Evolutionary conservation across 1,140 invertebrate genomes (phyloP), one percentile per base, ranked within the genome.

Genomic region (Diachasma alloeum): DNA sequence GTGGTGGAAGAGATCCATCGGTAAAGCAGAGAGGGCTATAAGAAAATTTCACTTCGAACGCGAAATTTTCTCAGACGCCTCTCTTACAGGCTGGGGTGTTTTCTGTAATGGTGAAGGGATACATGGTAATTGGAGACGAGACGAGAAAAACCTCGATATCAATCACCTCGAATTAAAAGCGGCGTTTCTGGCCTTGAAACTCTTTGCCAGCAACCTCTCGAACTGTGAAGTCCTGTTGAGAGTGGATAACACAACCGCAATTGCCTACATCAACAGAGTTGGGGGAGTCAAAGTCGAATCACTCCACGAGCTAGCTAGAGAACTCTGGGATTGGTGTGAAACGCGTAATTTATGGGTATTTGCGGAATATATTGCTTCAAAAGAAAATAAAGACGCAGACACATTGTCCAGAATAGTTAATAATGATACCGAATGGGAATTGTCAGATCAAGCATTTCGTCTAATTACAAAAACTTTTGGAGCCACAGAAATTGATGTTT

Each of bases 51-150:
- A 59, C 11, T 71, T 56, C 26, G 17, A 59, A 19, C 46, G 31
- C 26, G 74, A 71, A 22, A 76, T 76, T 56, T 76, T 71, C 44
- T 71, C 67, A n/a, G n/a, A n/a, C n/a, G n/a, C n/a, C n/a, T n/a
- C n/a, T n/a, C n/a, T n/a, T n/a, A n/a, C n/a, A n/a, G 3, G 74
- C 69, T 24, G 56, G 72, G 59, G 5, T n/a, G 72, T 19, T 1
- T 67, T 56, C 15, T 74, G 72, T 4, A 19, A 74, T 15, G 72
- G 72, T 15, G 39, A 67, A 8, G 46, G 37, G 24, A n/a, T n/a
- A 17, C 15, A 46, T 22, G 72, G 59, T 6, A 13, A 44, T 42
- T 74, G 72, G 59, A 26, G 0, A 5, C 24, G 26, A 67, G n/a
- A 53, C 2, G 59, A 74, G 46, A 74, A 26, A 44, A 9, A n/a